Base-by-base conservation (phyloP, 2,113 vertebrate genomes). In the Sinocyclocheilus grahami region DNA sequence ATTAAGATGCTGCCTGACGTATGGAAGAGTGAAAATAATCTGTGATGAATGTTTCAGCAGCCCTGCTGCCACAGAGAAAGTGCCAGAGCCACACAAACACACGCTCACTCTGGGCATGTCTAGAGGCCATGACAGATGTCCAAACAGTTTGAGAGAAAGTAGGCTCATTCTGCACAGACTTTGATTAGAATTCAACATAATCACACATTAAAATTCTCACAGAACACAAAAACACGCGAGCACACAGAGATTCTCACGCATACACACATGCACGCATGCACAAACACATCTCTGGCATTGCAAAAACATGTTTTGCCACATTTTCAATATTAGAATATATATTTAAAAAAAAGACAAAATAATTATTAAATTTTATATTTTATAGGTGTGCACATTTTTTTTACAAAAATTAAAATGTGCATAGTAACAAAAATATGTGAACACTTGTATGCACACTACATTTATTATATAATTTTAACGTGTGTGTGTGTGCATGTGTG, bases 91-190 rank as follows among this genome's bases (percentile, higher is more conserved):
- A 60, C 65, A 42, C 39, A 42, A 0, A 42, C 84, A 75, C 60
- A 60, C 18, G 8, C 37, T 63, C 77, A 9, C 87, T 90, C 88
- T 71, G 89, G 85, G 89, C 93, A 93, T 91, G 92, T 93, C 94
- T 93, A 91, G 92, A 90, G 93, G 93, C 93, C 72, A 90, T 93
- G 93, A 90, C 94, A 95, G 94, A 94, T 95, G 93, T 94, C 94
- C 90, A 89, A 89, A 94, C 94, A 94, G 93, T 91, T 93, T 95
- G 94, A 88, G 88, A 82, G 93, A 94, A 94, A 93, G 87, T 80
- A 94, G 93, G 93, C 93, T 87, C 46, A 89, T 93, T 90, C 89
- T 90, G 92, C 83, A 90, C 93, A 94, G 91, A 92, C 88, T 92
- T 94, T 94, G 92, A 94, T 86, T 86, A 67, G 30, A 83, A 83